A percentile compares a stretch with the other conserved stretches of the same genome.
phyloP scores from a whole-genome alignment of 1,140 invertebrate genomes.

The Papilio aristodemus region DNA sequence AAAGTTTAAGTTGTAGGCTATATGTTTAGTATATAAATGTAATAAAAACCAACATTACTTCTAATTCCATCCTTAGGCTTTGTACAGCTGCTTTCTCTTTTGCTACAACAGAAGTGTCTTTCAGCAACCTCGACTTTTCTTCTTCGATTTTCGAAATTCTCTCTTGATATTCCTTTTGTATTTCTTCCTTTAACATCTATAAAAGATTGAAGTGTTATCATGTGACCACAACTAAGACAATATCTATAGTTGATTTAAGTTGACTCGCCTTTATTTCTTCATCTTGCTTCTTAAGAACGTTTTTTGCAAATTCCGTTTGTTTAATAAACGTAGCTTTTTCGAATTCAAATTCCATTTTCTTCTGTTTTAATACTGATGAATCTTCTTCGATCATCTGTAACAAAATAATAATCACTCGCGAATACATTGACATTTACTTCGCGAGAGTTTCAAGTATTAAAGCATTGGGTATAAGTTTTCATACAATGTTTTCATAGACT shows the following conservation, averaged over 20 bases:
- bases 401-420: neutral
- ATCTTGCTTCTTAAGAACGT: slow-evolving; percentile 71
- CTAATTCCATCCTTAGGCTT: slow-evolving; percentile 66
- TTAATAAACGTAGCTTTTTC: slow-evolving; percentile 74
- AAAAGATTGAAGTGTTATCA: slow-evolving; percentile 28
- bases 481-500: neutral
- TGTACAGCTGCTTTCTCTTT: slow-evolving; percentile 71
- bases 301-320: slow-evolving; percentile 76
- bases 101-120: slow-evolving; percentile 56
- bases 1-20: neutral
- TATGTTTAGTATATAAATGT: neutral
- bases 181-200: slow-evolving; percentile 66
- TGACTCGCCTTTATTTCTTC: slow-evolving; percentile 68
- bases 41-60: slow-evolving; percentile 50
- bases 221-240: no score
- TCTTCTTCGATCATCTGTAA: slow-evolving; percentile 75
- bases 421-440: no score
- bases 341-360: slow-evolving; percentile 76
- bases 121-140: slow-evolving; percentile 60
- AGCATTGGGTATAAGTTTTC: no score
- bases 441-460: no score
- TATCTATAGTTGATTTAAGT: slow-evolving; percentile 20
- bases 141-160: slow-evolving; percentile 69
- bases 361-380: slow-evolving; percentile 62
- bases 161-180: slow-evolving; percentile 70